Evolutionary conservation across 2,888 invertebrate species (phyloP), one percentile per base, ranked within the genome.

Genomic region (Muscina levida): DNA sequence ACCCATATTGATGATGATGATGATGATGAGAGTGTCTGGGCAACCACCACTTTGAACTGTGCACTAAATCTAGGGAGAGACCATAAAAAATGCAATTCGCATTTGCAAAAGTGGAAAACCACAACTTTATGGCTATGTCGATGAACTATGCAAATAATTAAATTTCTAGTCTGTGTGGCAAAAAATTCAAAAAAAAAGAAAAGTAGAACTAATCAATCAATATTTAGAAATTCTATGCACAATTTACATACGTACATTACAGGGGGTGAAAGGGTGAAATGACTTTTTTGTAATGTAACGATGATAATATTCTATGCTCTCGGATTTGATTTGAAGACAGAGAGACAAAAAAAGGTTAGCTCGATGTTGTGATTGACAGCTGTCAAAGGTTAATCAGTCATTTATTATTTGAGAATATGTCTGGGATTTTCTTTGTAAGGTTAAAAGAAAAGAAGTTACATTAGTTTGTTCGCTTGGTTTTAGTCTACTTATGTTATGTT

Each of bases 341-440:
- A 48, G 48, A 5, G 10, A 10, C 4, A n/a, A n/a, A n/a, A n/a
- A n/a, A n/a, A n/a, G n/a, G 37, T 37, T 48, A 56, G 48, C 13
- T 83, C n/a, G n/a, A n/a, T n/a, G n/a, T n/a, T 84, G 62, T 84
- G 86, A 85, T 85, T 87, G 87, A 87, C 88, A 87, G 86, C 85
- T 87, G 87, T 87, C 87, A 87, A 84, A 83, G 85, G 85, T 85
- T 85, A 87, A 87, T 87, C 86, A 87, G 85, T 87, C 86, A 86
- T 76, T 57, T 84, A 83, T 79, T 77, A 17, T 15, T 13, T 46
- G 39, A 46, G n/a, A 66, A 53, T n/a, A n/a, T n/a, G n/a, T n/a
- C n/a, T n/a, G n/a, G n/a, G n/a, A n/a, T n/a, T n/a, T n/a, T n/a
- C n/a, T n/a, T n/a, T n/a, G n/a, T n/a, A n/a, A n/a, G n/a, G n/a